Base-by-base conservation (phyloP, 1,140 invertebrate species). In the Drosophila rhopaloa region DNA sequence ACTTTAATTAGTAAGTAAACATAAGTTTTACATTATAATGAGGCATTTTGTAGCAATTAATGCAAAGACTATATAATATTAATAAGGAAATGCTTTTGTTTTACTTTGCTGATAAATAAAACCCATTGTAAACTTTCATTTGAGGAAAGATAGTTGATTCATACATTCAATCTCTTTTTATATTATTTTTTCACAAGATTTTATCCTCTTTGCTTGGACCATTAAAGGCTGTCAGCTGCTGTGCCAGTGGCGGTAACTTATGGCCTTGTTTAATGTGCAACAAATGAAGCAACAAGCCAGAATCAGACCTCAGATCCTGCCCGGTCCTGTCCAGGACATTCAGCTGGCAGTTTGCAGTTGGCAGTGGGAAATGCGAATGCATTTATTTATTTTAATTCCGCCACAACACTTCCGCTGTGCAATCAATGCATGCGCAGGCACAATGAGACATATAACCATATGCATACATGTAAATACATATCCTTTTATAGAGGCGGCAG, bases 311-410 rank as follows among this genome's bases (percentile, higher is more conserved):
- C 32, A 32, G 48, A 32, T n/a, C 8, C 48, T 13, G 32, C 24
- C 46, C 27, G 35, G n/a, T 16, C 47, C 46, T 24, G 57, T 38
- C 29, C 44, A 50, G 62, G 38, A 19, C 38, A 66, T 29, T 40
- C 41, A 32, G 11, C 55, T 13, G 37, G 11, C 60, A 66, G 59
- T 43, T 63, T 58, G 7, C 53, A 50, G 32, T 57, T 68, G 70
- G 68, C 71, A 58, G 58, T 67, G 80, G 73, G 73, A 79, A 80
- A 84, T 89, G 79, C 73, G 53, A 89, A 89, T 88, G 84, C 84
- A 89, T 89, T 89, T 89, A 89, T 89, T 89, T 89, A 90, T 90
- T 89, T 89, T 89, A 89, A 89, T 89, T 89, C 84, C 84, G 85
- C 84, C 84, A 90, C 84, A 89, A 89, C 84, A 89, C 84, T 89